Base-by-base conservation (phyloP, 1,140 invertebrate genomes). In the Drosophila ironensis region DNA sequence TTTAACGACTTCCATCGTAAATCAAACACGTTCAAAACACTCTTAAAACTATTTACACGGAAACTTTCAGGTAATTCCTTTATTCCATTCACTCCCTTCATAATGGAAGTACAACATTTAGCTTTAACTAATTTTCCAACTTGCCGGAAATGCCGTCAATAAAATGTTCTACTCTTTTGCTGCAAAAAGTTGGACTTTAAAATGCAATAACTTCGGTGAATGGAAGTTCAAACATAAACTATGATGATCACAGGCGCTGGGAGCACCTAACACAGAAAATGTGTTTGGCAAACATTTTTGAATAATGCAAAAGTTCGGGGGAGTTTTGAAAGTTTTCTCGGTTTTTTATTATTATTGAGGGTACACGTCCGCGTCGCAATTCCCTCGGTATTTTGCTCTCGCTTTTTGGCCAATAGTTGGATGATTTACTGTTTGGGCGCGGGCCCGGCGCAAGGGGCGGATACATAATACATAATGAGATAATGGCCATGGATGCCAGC, bases 381-480 rank as follows among this genome's bases (percentile, higher is more conserved):
- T n/a, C n/a, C n/a, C n/a, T n/a, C n/a, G n/a, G n/a, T n/a, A n/a
- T n/a, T 17, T 19, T 9, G 14, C 22, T 45, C 30, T 35, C 22
- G 33, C 42, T n/a, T n/a, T n/a, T n/a, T 63, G 4, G 11, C 30
- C 4, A 52, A 59, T 44, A 59, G 77, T 56, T 73, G 51, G 59
- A 84, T 84, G 78, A 82, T 86, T 82, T 76, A 82, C 77, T 63
- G 77, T 51, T 53, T 68, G 35, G 48, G 51, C 50, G 61, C 33
- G 66, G 25, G 7, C 2, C 6, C 12, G 33, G 22, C 11, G 8
- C 6, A 48, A 24, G 41, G 60, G 33, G 44, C 42, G 59, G 60
- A 64, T 64, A 37, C 57, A 67, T 72, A 60, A 68, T 54, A 72
- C 57, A 84, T 81, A 82, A 82, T 82, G 72, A 82, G 77, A 76